A percentile compares a stretch with the other conserved stretches of the same genome.
Conservation (phyloP, 2,888 invertebrate genomes). For the Sinhomidia bicolor region DNA sequence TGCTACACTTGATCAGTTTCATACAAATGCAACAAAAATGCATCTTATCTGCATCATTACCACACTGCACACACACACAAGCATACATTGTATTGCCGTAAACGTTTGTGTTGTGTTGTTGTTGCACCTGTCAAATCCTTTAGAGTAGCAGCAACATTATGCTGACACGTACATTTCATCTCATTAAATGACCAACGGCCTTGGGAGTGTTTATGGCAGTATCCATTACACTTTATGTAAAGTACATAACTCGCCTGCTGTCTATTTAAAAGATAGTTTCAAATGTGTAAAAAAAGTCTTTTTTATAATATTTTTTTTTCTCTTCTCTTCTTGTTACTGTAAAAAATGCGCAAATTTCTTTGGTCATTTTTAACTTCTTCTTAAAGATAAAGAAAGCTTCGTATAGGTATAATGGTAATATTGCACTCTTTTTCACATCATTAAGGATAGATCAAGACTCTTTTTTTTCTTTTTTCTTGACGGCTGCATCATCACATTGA, state of each 20-base stretch:
- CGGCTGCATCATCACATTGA: conserved; percentile 29
- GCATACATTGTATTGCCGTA: too few species aligned
- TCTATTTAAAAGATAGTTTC: neutral
- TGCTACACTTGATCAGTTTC: neutral
- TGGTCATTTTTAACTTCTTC: neutral
- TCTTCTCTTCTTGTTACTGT: too few species aligned
- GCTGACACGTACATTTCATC: conserved; percentile 32
- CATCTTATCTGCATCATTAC: conserved; percentile 48
- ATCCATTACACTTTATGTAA: conserved; percentile 26
- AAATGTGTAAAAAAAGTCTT: neutral
- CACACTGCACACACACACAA: too few species aligned
- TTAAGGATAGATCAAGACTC: conserved; percentile 25
- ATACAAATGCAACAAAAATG: conserved; percentile 63
- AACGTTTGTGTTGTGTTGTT: too few species aligned
- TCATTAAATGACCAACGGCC: conserved; percentile 68
- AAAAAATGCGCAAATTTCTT: neutral
- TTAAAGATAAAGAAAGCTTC: neutral
- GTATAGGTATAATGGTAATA: too few species aligned
- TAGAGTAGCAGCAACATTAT: too few species aligned
- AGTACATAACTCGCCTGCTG: neutral
- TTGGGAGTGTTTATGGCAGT: conserved; percentile 51
- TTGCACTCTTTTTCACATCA: conserved; percentile 46
- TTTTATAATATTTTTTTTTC: neutral
- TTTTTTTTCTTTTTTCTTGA: neutral
- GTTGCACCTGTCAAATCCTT: conserved; percentile 48